phyloP scores from a whole-genome alignment of 2,797 vertebrate species.

The Macrochelys suwanniensis region DNA sequence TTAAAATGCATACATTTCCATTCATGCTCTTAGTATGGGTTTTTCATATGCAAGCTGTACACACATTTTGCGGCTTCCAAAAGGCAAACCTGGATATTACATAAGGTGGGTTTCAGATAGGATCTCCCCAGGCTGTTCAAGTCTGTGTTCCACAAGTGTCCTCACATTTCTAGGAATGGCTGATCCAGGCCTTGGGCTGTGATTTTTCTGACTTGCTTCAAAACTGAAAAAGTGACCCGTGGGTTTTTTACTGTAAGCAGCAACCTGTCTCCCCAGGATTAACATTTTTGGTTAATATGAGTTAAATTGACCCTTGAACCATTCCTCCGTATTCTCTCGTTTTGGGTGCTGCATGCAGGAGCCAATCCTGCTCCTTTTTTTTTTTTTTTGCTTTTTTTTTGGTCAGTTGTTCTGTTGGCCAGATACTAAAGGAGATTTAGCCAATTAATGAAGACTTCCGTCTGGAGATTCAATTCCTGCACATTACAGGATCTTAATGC shows the following conservation, averaged over 20 bases:
- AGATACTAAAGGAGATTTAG: conserved; percentile 58
- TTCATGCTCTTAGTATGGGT: rapidly evolving
- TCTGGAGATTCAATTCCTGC: background rate
- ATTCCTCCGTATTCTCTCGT: background rate
- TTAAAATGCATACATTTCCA: background rate
- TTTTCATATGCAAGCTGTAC: background rate
- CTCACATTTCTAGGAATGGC: background rate
- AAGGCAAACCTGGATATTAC: background rate
- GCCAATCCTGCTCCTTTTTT: background rate
- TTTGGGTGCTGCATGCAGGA: conserved; percentile 47
- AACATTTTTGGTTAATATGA: background rate
- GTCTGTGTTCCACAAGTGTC: background rate
- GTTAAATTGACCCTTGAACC: background rate
- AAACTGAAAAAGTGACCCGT: background rate
- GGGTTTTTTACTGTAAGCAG: background rate
- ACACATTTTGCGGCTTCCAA: background rate
- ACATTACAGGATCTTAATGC: background rate
- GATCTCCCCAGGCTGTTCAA: background rate
- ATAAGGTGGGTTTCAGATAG: background rate
- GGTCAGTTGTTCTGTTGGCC: conserved; percentile 48
- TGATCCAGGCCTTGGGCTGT: background rate
- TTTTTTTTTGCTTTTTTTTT: background rate
- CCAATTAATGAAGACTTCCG: conserved; percentile 52
- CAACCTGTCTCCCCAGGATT: background rate
- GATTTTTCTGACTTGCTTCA: background rate